These are phyloP conservation scores for Eupithecia exiguata DNA, from an alignment of 2,888 invertebrate species.

Conservation along the genomic window DNA sequence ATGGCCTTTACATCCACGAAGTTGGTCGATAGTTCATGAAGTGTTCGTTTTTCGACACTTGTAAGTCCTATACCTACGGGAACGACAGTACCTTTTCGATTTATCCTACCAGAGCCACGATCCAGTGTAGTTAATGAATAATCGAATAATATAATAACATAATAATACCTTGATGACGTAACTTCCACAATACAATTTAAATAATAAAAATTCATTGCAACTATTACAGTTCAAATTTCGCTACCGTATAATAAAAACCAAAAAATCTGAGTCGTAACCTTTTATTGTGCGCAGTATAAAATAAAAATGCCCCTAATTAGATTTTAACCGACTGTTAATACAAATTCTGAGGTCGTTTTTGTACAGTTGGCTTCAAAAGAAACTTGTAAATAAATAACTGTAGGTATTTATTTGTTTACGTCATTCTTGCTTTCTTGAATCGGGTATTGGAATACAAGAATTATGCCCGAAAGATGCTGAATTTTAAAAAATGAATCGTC, in stretches of 20 bases:
- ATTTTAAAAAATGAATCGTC: neutral
- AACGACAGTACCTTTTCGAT: neutral
- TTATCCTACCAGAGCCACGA: neutral
- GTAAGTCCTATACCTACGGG: too few species aligned
- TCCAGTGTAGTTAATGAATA: neutral
- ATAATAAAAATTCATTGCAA: constrained; percentile 23
- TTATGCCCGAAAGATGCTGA: neutral
- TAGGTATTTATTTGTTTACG: neutral
- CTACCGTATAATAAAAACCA: constrained; percentile 44
- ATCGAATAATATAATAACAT: neutral
- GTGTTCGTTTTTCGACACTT: too few species aligned
- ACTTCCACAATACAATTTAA: constrained; percentile 26
- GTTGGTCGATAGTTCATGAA: too few species aligned
- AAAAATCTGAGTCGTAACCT: constrained; percentile 40
- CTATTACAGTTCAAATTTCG: constrained; percentile 33
- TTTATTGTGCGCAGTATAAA: constrained; percentile 46
- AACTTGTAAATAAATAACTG: neutral
- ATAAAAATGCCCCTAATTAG: constrained; percentile 55
- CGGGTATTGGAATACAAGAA: neutral
- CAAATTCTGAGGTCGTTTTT: constrained; percentile 55
- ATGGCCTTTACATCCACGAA: too few species aligned
- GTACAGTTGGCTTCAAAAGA: constrained; percentile 34
- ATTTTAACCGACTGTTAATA: constrained; percentile 53
- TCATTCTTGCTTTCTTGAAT: neutral
- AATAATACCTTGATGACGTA: neutral